Evolutionary conservation across 2,113 vertebrate species (phyloP), one percentile per base, ranked within the genome.

Genomic region (Thamnaconus septentrionalis): DNA sequence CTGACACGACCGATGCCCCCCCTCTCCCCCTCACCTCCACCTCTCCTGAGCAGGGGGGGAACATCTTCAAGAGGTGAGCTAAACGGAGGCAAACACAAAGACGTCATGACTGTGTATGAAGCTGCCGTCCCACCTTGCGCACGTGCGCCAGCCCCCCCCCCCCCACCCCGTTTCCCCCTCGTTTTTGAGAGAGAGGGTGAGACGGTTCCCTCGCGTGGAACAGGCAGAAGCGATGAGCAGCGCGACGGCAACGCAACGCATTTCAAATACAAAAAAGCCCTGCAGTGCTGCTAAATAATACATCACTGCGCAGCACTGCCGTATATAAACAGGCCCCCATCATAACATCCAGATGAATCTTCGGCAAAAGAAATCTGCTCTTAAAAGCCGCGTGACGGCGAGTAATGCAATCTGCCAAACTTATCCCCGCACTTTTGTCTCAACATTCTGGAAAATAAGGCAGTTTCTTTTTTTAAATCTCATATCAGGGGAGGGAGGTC

Each of bases 1-100:
- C 77, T 87, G 87, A 90, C 78, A 74, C 71, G 67, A 68, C 48
- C 76, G 56, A 46, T 73, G 81, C 68, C 54, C 78, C 82, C 66
- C 59, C 53, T 2, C 18, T 2, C 18, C 18, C 18, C 1, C 18
- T 2, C 18, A 31, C 18, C 18, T 1, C 18, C 18, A 31, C 18
- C 18, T 31, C 18, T 31, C 18, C 18, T 31, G 46, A 74, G 80
- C 70, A 73, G 74, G 85, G 75, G 75, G 61, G 50, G 77, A 73
- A 79, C 77, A 81, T 82, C 83, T 80, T 60, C 67, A 81, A 69
- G 65, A 73, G 77, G 69, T 64, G 60, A 66, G 50, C 18, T 31
- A 31, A 31, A 31, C 18, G 18, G 18, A 31, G 18, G 18, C 1
- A 31, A 31, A 31, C 18, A 31, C 18, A 31, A 31, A 45, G 44